Conservation (phyloP, 2,797 vertebrate species). For the Ispidina picta region DNA sequence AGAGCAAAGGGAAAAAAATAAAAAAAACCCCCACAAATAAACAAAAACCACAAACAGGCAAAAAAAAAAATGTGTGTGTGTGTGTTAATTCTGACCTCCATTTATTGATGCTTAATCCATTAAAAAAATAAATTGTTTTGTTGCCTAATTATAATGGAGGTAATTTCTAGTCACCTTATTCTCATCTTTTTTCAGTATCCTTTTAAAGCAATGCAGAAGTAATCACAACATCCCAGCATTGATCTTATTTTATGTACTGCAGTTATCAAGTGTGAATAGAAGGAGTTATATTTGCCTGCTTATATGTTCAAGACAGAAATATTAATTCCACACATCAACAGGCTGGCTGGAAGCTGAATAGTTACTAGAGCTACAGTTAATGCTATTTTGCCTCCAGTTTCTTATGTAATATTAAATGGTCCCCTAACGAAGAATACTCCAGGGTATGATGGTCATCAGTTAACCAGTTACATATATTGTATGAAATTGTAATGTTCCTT, state of each 20-base stretch:
- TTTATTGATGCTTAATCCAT: not conserved
- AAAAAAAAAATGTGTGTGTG: no score
- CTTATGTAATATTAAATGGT: not conserved
- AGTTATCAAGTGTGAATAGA: not conserved
- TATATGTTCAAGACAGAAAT: not conserved
- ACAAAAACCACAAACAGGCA: no score
- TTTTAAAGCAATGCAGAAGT: not conserved
- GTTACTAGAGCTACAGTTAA: not conserved
- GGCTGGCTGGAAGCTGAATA: not conserved
- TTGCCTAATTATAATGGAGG: not conserved
- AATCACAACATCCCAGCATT: not conserved
- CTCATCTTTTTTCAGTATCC: not conserved
- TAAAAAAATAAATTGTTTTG: not conserved
- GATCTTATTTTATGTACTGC: not conserved
- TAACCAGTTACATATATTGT: not conserved
- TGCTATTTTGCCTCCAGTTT: slow-evolving; percentile 5
- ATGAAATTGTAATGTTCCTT: not conserved
- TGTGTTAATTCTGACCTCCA: not conserved
- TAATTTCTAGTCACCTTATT: not conserved
- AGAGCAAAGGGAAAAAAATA: not conserved
- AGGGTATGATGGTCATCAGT: not conserved
- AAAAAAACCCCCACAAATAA: no score
- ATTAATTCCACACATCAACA: not conserved
- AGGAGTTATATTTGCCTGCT: not conserved
- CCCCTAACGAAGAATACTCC: not conserved